A percentile compares a stretch with the other conserved stretches of the same genome.
Conservation (phyloP, 2,888 invertebrate genomes). For the Hemaris fuciformis region DNA sequence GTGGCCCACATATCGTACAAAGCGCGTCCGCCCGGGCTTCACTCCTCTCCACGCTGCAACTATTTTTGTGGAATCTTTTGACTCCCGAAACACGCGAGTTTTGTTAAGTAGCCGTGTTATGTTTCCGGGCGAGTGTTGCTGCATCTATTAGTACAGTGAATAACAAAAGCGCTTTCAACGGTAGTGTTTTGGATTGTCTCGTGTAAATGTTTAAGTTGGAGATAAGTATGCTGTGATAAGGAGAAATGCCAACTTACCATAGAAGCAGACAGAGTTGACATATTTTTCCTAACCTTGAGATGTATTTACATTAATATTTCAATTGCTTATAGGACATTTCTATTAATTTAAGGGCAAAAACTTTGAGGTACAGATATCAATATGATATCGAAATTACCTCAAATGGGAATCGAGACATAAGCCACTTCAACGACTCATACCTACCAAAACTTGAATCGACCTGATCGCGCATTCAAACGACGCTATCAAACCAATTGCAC, state of each 20-base stretch:
- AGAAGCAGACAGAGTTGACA: too few species aligned
- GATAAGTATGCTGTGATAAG: too few species aligned
- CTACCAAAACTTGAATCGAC: neutral
- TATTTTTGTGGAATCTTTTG: slow-evolving; percentile 2
- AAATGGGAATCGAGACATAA: neutral
- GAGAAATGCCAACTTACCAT: too few species aligned
- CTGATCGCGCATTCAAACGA: slow-evolving; percentile 16
- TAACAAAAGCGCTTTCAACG: too few species aligned
- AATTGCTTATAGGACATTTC: too few species aligned
- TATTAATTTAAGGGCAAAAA: too few species aligned
- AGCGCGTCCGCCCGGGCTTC: neutral
- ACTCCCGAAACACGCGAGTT: neutral
- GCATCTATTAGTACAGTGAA: neutral
- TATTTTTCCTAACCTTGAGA: too few species aligned
- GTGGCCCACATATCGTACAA: slow-evolving; percentile 15
- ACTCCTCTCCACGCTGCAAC: neutral
- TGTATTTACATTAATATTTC: too few species aligned
- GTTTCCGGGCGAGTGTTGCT: neutral
- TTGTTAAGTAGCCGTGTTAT: neutral
- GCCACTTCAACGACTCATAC: neutral
- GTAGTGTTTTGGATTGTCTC: too few species aligned
- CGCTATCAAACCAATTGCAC: slow-evolving; percentile 7
- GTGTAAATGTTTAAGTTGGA: too few species aligned
- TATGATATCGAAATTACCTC: neutral
- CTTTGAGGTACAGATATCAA: too few species aligned